phyloP scores from a whole-genome alignment of 2,888 invertebrate genomes.

The Catocala sponsa region DNA sequence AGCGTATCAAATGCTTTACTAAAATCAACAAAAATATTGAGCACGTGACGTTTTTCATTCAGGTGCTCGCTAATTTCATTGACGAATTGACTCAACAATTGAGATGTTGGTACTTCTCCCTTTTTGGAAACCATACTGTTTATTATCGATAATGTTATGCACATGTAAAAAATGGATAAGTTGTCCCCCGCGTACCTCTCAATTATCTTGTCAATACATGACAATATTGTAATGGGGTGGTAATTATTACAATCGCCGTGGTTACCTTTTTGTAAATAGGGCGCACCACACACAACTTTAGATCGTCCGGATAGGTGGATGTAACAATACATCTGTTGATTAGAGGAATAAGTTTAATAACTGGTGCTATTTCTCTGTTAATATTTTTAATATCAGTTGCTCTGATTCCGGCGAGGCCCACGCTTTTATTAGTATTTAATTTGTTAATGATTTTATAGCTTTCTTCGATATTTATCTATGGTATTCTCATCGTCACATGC shows the following conservation, averaged over 20 bases:
- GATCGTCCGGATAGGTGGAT: background rate
- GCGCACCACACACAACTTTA: background rate
- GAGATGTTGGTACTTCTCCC: conserved; percentile 11
- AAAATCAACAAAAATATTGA: conserved; percentile 6
- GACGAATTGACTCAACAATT: conserved; percentile 11
- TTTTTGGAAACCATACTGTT: background rate
- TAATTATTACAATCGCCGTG: conserved; percentile 17
- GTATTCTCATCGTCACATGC: background rate
- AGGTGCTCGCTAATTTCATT: conserved; percentile 11
- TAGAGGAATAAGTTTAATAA: background rate
- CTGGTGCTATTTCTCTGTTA: background rate
- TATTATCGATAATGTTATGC: conserved; percentile 3
- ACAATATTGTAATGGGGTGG: conserved; percentile 20
- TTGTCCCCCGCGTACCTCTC: conserved; percentile 2
- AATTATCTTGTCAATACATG: conserved; percentile 5
- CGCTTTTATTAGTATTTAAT: background rate
- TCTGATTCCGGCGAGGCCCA: background rate
- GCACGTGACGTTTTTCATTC: conserved; percentile 3
- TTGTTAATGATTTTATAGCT: background rate
- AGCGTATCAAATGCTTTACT: conserved; percentile 6
- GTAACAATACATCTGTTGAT: background rate
- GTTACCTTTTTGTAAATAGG: background rate
- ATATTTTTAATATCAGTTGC: background rate
- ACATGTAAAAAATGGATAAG: background rate
- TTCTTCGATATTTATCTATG: background rate